Percentiles rank a stretch among this genome's conserved stretches.
phyloP scores from a whole-genome alignment of 1,140 invertebrate genomes.

The Thalassaphorura encarpata region DNA sequence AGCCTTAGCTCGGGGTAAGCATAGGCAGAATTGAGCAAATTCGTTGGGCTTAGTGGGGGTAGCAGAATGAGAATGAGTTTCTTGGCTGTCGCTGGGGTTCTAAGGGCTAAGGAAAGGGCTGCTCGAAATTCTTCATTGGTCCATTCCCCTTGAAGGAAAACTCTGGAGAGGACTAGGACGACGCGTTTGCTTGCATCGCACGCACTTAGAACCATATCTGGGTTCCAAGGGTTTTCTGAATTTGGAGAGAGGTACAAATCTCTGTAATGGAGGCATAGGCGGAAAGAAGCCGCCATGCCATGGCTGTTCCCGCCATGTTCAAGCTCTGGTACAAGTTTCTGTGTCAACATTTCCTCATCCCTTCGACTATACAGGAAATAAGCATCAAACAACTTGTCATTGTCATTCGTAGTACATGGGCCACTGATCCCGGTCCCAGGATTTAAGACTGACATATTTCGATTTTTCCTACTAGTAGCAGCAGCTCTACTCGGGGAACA shows the following conservation, averaged over 20 bases:
- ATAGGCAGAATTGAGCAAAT: background rate
- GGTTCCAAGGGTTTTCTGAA: slow-evolving; percentile 28
- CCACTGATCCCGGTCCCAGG: too few relatives aligned
- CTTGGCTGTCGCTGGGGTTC: slow-evolving; percentile 11
- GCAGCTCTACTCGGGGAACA: too few relatives aligned
- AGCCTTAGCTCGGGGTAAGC: background rate
- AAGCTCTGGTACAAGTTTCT: slow-evolving; percentile 68
- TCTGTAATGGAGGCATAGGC: slow-evolving; percentile 62
- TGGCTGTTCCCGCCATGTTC: slow-evolving; percentile 52
- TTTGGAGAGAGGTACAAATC: slow-evolving; percentile 36
- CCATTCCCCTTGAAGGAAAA: slow-evolving; percentile 80
- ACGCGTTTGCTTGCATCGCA: slow-evolving; percentile 38
- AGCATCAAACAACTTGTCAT: slow-evolving; percentile 80
- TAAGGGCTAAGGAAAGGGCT: slow-evolving; percentile 51
- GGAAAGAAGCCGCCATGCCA: slow-evolving; percentile 41
- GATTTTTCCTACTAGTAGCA: too few relatives aligned
- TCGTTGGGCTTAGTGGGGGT: slow-evolving; percentile 14
- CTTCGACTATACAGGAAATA: slow-evolving; percentile 87
- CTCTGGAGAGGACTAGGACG: slow-evolving; percentile 68
- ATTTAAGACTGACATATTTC: background rate
- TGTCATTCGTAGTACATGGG: slow-evolving; percentile 51
- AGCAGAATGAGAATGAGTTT: slow-evolving; percentile 28
- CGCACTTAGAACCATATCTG: slow-evolving; percentile 24
- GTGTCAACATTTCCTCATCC: slow-evolving; percentile 78
- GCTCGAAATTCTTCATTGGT: slow-evolving; percentile 71